A percentile compares a stretch with the other conserved stretches of the same genome.
Evolutionary conservation across 2,888 invertebrate genomes (phyloP).

Genomic region (Phanerotoma sp.): DNA sequence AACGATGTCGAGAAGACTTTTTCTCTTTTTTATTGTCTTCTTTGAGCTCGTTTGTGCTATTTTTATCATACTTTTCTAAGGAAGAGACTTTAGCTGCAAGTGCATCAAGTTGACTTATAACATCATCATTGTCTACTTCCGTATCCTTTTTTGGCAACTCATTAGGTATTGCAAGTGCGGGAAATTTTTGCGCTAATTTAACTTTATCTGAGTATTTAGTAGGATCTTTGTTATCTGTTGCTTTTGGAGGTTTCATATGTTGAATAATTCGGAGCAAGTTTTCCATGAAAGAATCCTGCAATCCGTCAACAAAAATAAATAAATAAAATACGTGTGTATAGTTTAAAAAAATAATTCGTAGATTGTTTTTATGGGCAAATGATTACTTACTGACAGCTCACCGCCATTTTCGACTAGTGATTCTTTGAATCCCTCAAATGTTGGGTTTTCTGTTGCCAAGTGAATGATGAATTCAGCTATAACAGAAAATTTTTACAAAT

Average conservation of each 20-base stretch:
- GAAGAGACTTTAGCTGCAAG: slow-evolving; percentile 83
- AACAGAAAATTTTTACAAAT: slow-evolving; percentile 51
- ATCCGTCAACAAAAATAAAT: too few species aligned
- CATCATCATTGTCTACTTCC: slow-evolving; percentile 51
- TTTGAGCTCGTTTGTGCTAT: slow-evolving; percentile 24
- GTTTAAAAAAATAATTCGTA: not conserved
- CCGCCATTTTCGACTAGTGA: slow-evolving; percentile 90
- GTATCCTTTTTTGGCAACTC: slow-evolving; percentile 59
- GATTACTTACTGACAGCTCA: slow-evolving; percentile 74
- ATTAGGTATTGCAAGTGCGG: slow-evolving; percentile 80
- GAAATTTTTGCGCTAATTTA: slow-evolving; percentile 71
- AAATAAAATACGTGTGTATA: slow-evolving; percentile 1
- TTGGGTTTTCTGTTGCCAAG: slow-evolving; percentile 83
- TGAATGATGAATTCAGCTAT: slow-evolving; percentile 96
- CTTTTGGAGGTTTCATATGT: slow-evolving; percentile 78
- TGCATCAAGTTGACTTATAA: slow-evolving; percentile 81
- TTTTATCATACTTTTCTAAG: slow-evolving; percentile 41
- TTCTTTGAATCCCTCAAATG: slow-evolving; percentile 85
- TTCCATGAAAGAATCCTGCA: slow-evolving; percentile 91
- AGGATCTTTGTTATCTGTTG: slow-evolving; percentile 37
- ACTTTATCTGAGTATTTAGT: slow-evolving; percentile 56
- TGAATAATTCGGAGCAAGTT: slow-evolving; percentile 93
- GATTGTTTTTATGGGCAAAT: too few species aligned
- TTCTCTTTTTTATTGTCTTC: slow-evolving; percentile 45
- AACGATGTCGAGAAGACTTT: slow-evolving; percentile 52